A percentile compares a stretch with the other conserved stretches of the same genome.
Conservation (phyloP, 2,113 vertebrate genomes). For the Osmerus mordax region DNA sequence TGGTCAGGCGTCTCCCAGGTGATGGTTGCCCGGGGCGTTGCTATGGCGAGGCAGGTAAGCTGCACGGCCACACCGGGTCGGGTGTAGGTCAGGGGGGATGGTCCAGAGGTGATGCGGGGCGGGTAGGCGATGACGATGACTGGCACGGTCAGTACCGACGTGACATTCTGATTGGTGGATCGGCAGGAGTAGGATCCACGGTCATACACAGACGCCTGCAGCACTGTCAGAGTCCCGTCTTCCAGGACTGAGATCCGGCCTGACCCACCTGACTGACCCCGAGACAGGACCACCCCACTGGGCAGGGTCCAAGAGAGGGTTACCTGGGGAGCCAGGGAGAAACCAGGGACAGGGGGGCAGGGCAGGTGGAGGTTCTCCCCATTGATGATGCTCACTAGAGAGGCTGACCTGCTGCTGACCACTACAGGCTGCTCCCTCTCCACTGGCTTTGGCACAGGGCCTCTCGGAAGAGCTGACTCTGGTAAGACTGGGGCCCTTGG, state of each 20-base stretch:
- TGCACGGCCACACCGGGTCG: conserved; percentile 79
- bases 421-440: conserved; percentile 61
- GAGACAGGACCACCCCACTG: conserved; percentile 71
- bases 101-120: conserved; percentile 84
- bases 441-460: conserved; percentile 14
- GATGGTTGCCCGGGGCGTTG: conserved; percentile 82
- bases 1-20: conserved; percentile 89
- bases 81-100: conserved; percentile 80
- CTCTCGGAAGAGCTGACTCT: conserved; percentile 27
- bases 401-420: conserved; percentile 69
- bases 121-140: conserved; percentile 94
- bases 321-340: background rate
- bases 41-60: conserved; percentile 82
- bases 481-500: background rate
- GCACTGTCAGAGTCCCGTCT: conserved; percentile 83
- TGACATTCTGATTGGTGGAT: conserved; percentile 61
- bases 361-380: conserved; percentile 82
- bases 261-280: conserved; percentile 61
- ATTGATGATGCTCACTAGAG: conserved; percentile 81
- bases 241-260: conserved; percentile 72
- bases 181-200: conserved; percentile 85
- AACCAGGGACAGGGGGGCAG: conserved; percentile 62
- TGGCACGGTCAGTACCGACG: conserved; percentile 71
- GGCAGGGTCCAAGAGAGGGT: conserved; percentile 83
- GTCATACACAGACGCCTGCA: conserved; percentile 82